Conservation (phyloP, 2,113 vertebrate genomes). For the Silurus meridionalis region DNA sequence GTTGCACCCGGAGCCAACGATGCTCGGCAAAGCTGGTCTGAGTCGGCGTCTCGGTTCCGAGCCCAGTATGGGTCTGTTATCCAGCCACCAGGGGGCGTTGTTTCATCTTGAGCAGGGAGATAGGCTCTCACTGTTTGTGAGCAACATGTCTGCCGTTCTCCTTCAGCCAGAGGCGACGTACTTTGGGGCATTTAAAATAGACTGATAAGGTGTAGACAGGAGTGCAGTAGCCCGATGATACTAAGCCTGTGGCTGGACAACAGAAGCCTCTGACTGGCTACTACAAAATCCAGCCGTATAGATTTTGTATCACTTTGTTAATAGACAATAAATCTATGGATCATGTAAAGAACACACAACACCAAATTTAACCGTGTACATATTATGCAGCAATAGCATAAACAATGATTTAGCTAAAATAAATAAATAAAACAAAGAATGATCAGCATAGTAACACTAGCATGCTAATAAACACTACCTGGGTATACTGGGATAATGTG, state of each 20-base stretch:
- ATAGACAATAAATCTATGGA: not conserved
- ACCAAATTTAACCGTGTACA: not conserved
- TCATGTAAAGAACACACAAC: not conserved
- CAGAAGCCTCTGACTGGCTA: not conserved
- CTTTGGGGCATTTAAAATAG: constrained; percentile 60
- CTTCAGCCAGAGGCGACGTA: constrained; percentile 55
- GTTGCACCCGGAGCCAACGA: constrained; percentile 32
- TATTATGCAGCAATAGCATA: not conserved
- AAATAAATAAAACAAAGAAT: not conserved
- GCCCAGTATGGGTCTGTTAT: constrained; percentile 38
- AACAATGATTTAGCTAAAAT: not conserved
- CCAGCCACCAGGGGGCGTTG: constrained; percentile 60
- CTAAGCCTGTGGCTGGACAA: not conserved
- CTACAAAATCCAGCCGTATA: not conserved
- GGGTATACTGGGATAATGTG: not conserved
- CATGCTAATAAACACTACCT: not conserved
- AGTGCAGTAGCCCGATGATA: not conserved
- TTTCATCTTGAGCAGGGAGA: constrained; percentile 56
- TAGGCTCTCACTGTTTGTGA: constrained; percentile 50
- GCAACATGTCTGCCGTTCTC: constrained; percentile 43
- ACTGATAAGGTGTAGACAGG: constrained; percentile 17
- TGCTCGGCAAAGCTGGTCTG: constrained; percentile 46
- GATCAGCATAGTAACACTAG: not conserved
- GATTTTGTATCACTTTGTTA: not conserved
- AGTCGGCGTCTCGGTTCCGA: not conserved